These are phyloP conservation scores for Acanthosepion pharaonis DNA, from an alignment of 2,888 invertebrate genomes.

Conservation along the genomic window DNA sequence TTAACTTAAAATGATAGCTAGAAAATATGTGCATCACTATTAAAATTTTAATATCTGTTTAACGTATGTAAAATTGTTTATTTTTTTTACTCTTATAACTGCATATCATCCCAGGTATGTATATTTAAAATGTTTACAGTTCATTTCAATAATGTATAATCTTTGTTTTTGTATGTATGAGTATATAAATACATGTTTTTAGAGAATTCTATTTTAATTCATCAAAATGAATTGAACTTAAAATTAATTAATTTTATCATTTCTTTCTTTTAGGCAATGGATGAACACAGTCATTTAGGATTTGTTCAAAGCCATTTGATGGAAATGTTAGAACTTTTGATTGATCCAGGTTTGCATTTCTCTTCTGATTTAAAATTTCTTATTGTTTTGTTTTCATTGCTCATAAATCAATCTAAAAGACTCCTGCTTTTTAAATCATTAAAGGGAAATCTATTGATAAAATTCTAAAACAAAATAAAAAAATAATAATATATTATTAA, in stretches of 20 bases:
- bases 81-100: too few species aligned
- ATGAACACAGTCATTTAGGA: conserved; percentile 73
- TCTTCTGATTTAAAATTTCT: neutral
- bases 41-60: too few species aligned
- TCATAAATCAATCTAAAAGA: neutral
- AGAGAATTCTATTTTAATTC: neutral
- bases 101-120: too few species aligned
- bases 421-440: neutral
- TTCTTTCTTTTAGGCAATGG: conserved; percentile 65
- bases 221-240: neutral
- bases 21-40: too few species aligned
- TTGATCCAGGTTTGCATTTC: conserved; percentile 67
- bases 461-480: too few species aligned
- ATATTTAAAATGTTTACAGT: neutral
- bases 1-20: too few species aligned
- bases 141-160: neutral
- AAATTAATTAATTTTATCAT: neutral
- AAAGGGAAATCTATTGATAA: too few species aligned
- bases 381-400: neutral
- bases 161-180: neutral
- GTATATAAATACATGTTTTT: neutral
- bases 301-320: conserved; percentile 73
- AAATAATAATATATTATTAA: too few species aligned
- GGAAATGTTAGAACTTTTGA: conserved; percentile 72
- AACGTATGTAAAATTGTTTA: too few species aligned